Percentiles rank a stretch among this genome's conserved stretches.
Evolutionary conservation across 2,113 vertebrate species (phyloP).

Genomic region (Lasiurus borealis): DNA sequence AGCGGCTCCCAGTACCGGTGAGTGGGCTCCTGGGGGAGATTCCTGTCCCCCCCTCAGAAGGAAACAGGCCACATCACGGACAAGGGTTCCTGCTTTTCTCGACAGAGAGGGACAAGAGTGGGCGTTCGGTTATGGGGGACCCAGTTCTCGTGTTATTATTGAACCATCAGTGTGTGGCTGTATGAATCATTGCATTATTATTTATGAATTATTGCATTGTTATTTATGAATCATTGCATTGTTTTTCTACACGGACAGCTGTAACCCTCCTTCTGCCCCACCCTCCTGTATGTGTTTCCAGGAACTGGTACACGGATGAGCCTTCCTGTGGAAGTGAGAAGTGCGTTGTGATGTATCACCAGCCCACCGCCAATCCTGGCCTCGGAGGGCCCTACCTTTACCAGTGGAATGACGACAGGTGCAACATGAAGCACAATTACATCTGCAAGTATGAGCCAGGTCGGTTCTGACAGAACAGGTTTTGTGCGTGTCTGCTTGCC

Average conservation of each 20-base stretch:
- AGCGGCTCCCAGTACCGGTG: slow-evolving; percentile 93
- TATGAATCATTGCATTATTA: background rate
- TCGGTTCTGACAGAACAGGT: slow-evolving; percentile 62
- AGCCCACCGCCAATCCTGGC: slow-evolving; percentile 94
- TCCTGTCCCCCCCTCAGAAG: background rate
- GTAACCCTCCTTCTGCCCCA: background rate
- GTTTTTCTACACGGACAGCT: background rate
- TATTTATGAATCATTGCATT: background rate
- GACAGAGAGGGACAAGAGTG: background rate
- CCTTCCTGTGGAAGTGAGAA: slow-evolving; percentile 98
- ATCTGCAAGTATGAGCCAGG: slow-evolving; percentile 97
- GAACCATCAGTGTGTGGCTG: no score
- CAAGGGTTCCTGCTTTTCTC: background rate
- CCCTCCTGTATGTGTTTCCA: slow-evolving; percentile 74
- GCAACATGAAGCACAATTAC: slow-evolving; percentile 99
- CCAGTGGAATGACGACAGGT: slow-evolving; percentile 98
- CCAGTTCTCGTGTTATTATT: background rate
- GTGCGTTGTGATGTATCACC: slow-evolving; percentile 99
- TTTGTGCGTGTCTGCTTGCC: background rate
- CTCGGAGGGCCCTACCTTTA: slow-evolving; percentile 96
- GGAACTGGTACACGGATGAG: slow-evolving; percentile 98
- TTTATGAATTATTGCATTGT: background rate
- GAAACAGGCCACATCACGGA: background rate
- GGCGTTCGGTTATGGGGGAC: background rate
- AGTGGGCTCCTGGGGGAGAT: background rate